Evolutionary conservation across 1,140 invertebrate genomes (phyloP).

Genomic region (Mercenaria mercenaria): DNA sequence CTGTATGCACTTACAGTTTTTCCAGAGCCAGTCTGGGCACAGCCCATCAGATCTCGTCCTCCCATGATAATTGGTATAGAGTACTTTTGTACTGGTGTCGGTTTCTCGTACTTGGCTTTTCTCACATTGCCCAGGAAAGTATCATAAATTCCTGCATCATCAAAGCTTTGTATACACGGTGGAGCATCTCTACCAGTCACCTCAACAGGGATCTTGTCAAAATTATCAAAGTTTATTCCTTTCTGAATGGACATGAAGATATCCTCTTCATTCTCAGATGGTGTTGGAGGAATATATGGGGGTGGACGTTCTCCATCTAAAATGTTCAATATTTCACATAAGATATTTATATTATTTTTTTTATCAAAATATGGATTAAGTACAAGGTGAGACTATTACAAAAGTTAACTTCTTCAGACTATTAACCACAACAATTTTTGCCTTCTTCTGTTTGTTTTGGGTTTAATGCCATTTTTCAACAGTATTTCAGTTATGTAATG

Average conservation of each 20-base stretch:
- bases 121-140: conserved; percentile 92
- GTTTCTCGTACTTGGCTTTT: conserved; percentile 93
- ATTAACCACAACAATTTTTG: no score
- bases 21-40: conserved; percentile 98
- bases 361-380: no score
- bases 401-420: no score
- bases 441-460: no score
- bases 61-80: conserved; percentile 93
- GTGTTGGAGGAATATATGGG: conserved; percentile 91
- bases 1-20: conserved; percentile 94
- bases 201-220: conserved; percentile 93
- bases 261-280: conserved; percentile 89
- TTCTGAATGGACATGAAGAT: conserved; percentile 91
- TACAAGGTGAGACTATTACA: no score
- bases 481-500: no score
- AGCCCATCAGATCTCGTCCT: conserved; percentile 97
- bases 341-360: no score
- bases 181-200: conserved; percentile 91
- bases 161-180: conserved; percentile 90
- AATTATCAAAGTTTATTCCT: conserved; percentile 96
- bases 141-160: conserved; percentile 89
- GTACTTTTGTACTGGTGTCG: conserved; percentile 97
- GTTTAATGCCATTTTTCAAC: no score
- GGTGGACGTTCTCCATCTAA: conserved; percentile 70
- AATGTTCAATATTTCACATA: conserved; percentile 47